Percentiles rank a stretch among this genome's conserved stretches.
Evolutionary conservation across 1,140 invertebrate genomes (phyloP).

Genomic region (Drosophila sulfurigaster): DNA sequence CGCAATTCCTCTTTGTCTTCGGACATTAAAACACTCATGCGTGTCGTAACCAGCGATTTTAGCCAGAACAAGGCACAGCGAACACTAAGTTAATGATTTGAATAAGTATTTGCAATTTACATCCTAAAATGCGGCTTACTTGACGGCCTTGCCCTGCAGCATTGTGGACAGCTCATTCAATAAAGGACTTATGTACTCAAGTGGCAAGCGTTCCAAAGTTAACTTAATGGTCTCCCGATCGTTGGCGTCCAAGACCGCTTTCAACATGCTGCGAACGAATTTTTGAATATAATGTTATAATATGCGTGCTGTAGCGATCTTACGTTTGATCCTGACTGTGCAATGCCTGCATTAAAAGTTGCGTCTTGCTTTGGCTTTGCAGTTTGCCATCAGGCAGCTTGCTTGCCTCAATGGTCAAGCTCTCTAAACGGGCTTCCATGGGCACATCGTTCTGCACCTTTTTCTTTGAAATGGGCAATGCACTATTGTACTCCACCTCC

Average conservation of each 20-base stretch:
- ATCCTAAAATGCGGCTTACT: slow-evolving; percentile 85
- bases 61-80: slow-evolving; percentile 88
- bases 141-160: slow-evolving; percentile 87
- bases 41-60: slow-evolving; percentile 86
- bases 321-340: slow-evolving; percentile 90
- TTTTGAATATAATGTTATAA: no score
- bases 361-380: slow-evolving; percentile 89
- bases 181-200: slow-evolving; percentile 87
- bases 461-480: slow-evolving; percentile 85
- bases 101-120: background rate
- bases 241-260: slow-evolving; percentile 86
- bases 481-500: slow-evolving; percentile 74
- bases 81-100: slow-evolving; percentile 85
- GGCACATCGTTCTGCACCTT: slow-evolving; percentile 88
- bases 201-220: slow-evolving; percentile 88
- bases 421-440: slow-evolving; percentile 90
- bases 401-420: slow-evolving; percentile 86
- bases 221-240: slow-evolving; percentile 87
- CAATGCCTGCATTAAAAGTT: slow-evolving; percentile 91
- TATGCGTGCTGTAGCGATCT: slow-evolving; percentile 26
- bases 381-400: slow-evolving; percentile 83
- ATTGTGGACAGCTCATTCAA: slow-evolving; percentile 87
- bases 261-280: slow-evolving; percentile 85
- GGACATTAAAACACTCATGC: slow-evolving; percentile 87
- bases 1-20: slow-evolving; percentile 72